Evolutionary conservation across 2,797 vertebrate genomes (phyloP), one percentile per base, ranked within the genome.

Genomic region (Dromococcyx pavoninus): DNA sequence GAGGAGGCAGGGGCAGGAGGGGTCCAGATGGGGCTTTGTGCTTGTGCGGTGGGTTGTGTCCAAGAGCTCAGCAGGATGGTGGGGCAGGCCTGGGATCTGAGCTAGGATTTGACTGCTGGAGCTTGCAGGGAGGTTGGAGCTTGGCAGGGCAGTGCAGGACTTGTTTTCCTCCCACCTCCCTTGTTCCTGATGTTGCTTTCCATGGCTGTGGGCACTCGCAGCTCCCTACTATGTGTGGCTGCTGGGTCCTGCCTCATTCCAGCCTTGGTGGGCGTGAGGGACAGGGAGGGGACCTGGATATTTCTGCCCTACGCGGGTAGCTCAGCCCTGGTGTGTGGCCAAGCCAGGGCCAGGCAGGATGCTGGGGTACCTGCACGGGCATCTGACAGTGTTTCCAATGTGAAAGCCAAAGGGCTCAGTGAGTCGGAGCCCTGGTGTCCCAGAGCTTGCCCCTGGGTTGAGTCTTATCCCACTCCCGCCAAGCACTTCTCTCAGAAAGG

Each of bases 1-100:
- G 37, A 78, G 66, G 87, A 91, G 56, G 39, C 60, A 71, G 57
- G 37, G 65, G 43, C 10, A 39, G 88, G 88, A 94, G 67, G 56
- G 64, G 67, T 74, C 86, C 86, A 94, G 88, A 89, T 92, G 94
- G 87, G 92, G 70, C 88, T 95, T 91, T 93, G 91, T 95, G 90
- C 41, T 84, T 1, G 0, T 75, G 81, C 0, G 0, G 32, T 85
- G 74, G 73, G 67, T 56, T 90, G 74, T 44, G 25, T 86, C 84
- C 92, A 96, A 89, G 51, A 88, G 48, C 91, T 91, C 91, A 89
- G 91, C 77, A 48, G 94, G 94, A 48, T 73, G n/a, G 48, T 76
- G 84, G 86, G 86, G 73, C 75, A 91, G 75, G 62, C 70, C 54
- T 0, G 8, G 60, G 73, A 74, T 84, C 50, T 43, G 66, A 65